Evolutionary conservation across 2,113 vertebrate species (phyloP).

Genomic region (Siniperca chuatsi): DNA sequence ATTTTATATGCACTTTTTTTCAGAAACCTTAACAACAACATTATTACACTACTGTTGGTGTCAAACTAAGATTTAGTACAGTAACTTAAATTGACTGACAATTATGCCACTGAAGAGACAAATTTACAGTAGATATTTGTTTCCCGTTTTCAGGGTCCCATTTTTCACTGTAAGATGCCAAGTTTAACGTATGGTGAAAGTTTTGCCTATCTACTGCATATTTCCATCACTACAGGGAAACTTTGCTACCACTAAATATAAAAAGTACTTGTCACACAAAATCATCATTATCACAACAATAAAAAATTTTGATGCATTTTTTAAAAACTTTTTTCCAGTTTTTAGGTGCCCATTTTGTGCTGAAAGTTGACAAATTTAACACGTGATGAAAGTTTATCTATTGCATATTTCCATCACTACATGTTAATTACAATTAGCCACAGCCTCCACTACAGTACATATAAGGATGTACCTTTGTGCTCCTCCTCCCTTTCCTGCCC

Average conservation of each 20-base stretch:
- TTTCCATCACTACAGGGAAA: background rate
- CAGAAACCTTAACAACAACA: no score
- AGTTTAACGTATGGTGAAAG: background rate
- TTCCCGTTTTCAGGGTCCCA: no score
- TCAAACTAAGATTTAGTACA: no score
- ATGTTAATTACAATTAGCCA: background rate
- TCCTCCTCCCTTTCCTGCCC: background rate
- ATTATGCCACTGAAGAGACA: no score
- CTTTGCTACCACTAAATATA: no score
- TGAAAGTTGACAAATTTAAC: background rate
- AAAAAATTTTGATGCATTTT: no score
- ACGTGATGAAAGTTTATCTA: background rate
- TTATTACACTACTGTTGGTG: no score
- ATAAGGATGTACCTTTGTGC: background rate
- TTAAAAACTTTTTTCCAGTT: background rate
- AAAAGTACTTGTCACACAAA: no score
- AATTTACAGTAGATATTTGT: background rate
- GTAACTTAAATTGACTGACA: background rate
- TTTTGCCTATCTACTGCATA: background rate
- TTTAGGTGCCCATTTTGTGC: no score
- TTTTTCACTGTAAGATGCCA: background rate
- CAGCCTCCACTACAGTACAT: background rate
- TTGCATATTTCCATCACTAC: background rate
- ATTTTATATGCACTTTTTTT: no score
- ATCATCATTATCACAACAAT: no score